Base-by-base conservation (phyloP, 2,113 vertebrate species). In the Saguinus midas region DNA sequence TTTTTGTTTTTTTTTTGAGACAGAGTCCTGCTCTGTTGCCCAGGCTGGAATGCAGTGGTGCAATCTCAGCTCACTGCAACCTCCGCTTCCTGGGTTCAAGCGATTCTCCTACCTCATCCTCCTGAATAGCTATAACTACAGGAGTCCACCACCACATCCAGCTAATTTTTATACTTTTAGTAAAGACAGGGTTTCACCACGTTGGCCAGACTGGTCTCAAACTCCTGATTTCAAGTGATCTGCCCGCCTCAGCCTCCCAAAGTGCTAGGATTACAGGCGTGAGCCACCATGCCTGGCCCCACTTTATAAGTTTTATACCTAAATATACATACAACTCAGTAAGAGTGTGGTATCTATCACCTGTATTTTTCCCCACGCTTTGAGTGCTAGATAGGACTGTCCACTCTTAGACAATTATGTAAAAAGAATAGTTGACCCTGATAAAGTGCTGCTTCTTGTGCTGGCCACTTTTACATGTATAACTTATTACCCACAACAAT, bases 391-490 rank as follows among this genome's bases (percentile, higher is more conserved):
- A 40, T 20, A 79, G 18, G 25, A 81, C 35, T 1, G 52, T 1
- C 66, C 37, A 8, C 3, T 72, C 27, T 20, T 48, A 43, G 70
- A 12, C 57, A 61, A 18, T 5, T 43, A n/a, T 2, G 4, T 35
- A 35, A 52, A 57, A 57, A 37, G 7, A 25, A 16, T 0, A 78
- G 76, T 32, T 35, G 29, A 45, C 32, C 1, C 43, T 11, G 37
- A 68, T 0, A 6, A 83, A 57, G 35, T 29, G 11, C 64, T 50
- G 20, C 9, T 55, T 70, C 37, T 2, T 0, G 0, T 8, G 29
- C 21, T 37, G 23, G 3, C 40, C 76, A 58, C 29, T 14, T 73
- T 52, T 20, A 57, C 7, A 23, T 10, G n/a, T 40, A 5, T 16
- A 25, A 45, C 6, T 73, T 29, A 61, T 0, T 55, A 37, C 64